Evolutionary conservation across 2,797 vertebrate genomes (phyloP), one percentile per base, ranked within the genome.

Genomic region (Chelidonichthys spinosus): DNA sequence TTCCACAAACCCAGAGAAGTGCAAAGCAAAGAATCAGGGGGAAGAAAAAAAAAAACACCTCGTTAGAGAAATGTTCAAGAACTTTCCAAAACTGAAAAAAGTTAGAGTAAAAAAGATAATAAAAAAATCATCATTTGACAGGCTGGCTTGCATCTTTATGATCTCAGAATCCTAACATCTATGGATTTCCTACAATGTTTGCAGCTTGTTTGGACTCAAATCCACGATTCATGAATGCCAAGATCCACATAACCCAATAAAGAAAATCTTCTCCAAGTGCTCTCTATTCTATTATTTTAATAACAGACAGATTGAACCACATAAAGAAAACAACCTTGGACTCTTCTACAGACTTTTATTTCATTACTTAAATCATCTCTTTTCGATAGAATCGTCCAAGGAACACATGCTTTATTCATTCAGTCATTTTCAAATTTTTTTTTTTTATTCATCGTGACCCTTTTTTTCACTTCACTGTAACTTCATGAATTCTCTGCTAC

Each of bases 151-250:
- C 25, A 25, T 25, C 25, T 25, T 25, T 25, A 25, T 25, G 25
- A 25, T 25, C 37, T 79, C 71, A 32, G 43, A 39, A 69, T 76
- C 62, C 75, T 63, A 63, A 56, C 62, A 52, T 72, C 60, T 68
- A 58, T 78, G 70, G 55, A 73, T 78, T 58, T 66, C 46, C 56
- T 54, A 13, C 50, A 72, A 32, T 67, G 56, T 71, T 53, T 52
- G 65, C 17, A 18, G 70, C 58, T 63, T 40, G 63, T 58, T 68
- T 83, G 83, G 67, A 78, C 36, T 63, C 64, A 63, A 42, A 63
- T 68, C 59, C 71, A 78, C 69, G 55, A 52, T 56, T 78, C 63
- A 58, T 66, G 36, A 72, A 72, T 39, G 62, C 62, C 75, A 83
- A 71, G 44, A 63, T 64, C 73, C 76, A 78, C 71, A 82, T 6